Evolutionary conservation across 2,113 vertebrate genomes (phyloP).

Genomic region (Acanthisitta chloris): DNA sequence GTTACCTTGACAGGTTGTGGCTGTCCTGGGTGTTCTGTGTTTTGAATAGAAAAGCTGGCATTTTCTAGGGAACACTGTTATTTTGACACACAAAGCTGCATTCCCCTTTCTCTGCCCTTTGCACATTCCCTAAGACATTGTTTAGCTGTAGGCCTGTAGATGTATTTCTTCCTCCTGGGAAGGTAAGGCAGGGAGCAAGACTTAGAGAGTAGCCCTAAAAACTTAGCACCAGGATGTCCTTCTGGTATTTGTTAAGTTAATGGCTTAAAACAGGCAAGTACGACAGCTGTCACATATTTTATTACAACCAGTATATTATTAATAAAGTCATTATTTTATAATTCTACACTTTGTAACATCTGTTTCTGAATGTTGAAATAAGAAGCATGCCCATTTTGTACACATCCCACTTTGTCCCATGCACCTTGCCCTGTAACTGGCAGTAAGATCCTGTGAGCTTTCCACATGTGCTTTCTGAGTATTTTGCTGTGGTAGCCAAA

Average conservation of each 20-base stretch:
- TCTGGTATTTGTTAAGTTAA: not conserved
- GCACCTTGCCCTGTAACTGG: not conserved
- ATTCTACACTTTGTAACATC: not conserved
- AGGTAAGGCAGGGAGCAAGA: not conserved
- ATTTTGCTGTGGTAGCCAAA: not conserved
- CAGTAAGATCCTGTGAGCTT: not conserved
- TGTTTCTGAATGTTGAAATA: not conserved
- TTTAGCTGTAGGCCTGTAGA: not conserved
- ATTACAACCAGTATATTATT: slow-evolving; percentile 16
- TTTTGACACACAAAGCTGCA: not conserved
- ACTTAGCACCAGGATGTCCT: not conserved
- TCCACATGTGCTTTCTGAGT: not conserved
- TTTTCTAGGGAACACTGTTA: accelerated
- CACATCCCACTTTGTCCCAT: not conserved
- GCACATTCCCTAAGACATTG: not conserved
- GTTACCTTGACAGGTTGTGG: not conserved
- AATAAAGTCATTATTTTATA: slow-evolving; percentile 13
- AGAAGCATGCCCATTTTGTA: not conserved
- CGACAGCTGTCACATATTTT: not conserved
- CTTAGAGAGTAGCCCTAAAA: not conserved
- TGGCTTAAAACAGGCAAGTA: not conserved
- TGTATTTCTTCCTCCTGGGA: not conserved
- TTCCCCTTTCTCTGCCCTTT: not conserved
- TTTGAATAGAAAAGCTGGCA: not conserved
- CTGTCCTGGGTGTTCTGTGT: not conserved